Base-by-base conservation (phyloP, 2,888 invertebrate genomes). In the Drosophila recens region DNA sequence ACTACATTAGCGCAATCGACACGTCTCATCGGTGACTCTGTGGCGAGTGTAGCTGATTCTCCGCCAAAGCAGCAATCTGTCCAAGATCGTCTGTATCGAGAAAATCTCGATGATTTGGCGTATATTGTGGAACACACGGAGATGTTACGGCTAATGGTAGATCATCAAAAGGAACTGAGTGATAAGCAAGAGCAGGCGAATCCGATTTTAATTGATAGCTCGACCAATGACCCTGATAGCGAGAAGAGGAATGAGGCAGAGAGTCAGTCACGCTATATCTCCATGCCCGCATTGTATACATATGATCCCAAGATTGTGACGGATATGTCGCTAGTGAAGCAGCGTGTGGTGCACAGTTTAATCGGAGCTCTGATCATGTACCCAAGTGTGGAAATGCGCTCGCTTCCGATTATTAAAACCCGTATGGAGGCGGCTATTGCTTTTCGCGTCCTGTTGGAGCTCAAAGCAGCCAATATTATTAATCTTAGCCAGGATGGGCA, bases 401-500 rank as follows among this genome's bases (percentile, higher is more conserved):
- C 75, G n/a, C 34, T 62, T 0, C 10, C 70, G 0, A 80, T 78
- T 13, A 67, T 90, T 6, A 64, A 23, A 0, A 79, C 67, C 20
- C 82, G 85, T n/a, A 59, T 70, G 43, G 69, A 86, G 17, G 86
- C 79, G 1, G 80, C 87, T 1, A 76, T 77, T 13, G 80, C 78
- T 0, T 87, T 73, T 67, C 72, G 70, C 1, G 65, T 82, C 53
- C 30, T 90, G 0, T 51, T 90, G n/a, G 90, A 91, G 13, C 69
- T 91, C 0, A 79, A 87, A 43, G 69, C 82, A 9, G 80, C 76
- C 1, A 78, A 73, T 20, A 62, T 91, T 11, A 62, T 91, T 20
- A 70, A 42, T 23, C 69, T 90, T 2, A 79, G 78, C 33, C 2
- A n/a, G 0, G 79, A 88, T 52, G 72, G 68, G 17, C 77, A 79